Conservation (phyloP, 2,888 invertebrate species). For the Ditula angustiorana region DNA sequence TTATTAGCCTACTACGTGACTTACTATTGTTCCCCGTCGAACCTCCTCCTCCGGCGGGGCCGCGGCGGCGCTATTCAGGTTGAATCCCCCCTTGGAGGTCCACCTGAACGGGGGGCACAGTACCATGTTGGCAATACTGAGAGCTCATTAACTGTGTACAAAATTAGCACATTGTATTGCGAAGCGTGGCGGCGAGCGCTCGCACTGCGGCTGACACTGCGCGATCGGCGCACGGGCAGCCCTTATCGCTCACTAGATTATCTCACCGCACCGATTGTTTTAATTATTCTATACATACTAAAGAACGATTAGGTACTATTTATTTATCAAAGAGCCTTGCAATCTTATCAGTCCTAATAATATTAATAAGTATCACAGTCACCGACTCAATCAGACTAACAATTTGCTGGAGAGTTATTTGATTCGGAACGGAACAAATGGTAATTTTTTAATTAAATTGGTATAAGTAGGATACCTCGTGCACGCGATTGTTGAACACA, state of each 20-base stretch:
- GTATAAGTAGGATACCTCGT: no score
- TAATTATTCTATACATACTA: constrained; percentile 80
- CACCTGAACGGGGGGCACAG: constrained; percentile 78
- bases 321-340: constrained; percentile 76
- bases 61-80: constrained; percentile 57
- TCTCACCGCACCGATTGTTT: constrained; percentile 81
- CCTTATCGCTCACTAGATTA: constrained; percentile 78
- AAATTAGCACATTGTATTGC: constrained; percentile 30
- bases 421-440: no score
- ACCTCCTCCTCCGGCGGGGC: constrained; percentile 44
- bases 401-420: constrained; percentile 27
- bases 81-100: constrained; percentile 72
- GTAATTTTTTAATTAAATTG: no score
- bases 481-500: no score
- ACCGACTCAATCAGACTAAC: constrained; percentile 63
- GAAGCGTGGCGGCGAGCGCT: constrained; percentile 69
- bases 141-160: constrained; percentile 23
- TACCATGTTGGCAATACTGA: constrained; percentile 62
- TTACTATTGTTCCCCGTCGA: constrained; percentile 68
- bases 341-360: constrained; percentile 78
- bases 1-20: constrained; percentile 15
- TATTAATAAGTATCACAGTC: constrained; percentile 61
- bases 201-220: constrained; percentile 71
- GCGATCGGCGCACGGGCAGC: constrained; percentile 62
- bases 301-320: constrained; percentile 71